Percentiles rank a stretch among this genome's conserved stretches.
Evolutionary conservation across 2,113 vertebrate genomes (phyloP).

Genomic region (Carassius gibelio): DNA sequence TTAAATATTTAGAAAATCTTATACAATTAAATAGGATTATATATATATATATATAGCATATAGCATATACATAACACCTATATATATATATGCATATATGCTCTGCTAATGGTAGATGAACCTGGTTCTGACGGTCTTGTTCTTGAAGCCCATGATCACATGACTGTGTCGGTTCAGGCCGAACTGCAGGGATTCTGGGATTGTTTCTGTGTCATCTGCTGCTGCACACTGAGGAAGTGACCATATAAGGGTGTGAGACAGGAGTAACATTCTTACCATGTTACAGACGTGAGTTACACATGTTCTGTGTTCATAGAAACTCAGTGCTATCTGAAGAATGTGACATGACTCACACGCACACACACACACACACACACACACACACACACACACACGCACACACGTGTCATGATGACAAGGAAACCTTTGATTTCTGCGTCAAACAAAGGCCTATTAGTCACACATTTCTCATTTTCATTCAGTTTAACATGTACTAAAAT

Average conservation of each 20-base stretch:
- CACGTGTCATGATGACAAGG: neutral
- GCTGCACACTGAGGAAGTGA: slow-evolving; percentile 69
- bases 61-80: no score
- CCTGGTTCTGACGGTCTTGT: slow-evolving; percentile 81
- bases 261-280: neutral
- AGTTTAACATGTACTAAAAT: no score
- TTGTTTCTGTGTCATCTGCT: slow-evolving; percentile 62
- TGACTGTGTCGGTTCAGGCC: slow-evolving; percentile 85
- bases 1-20: no score
- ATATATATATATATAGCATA: no score
- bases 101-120: slow-evolving; percentile 51
- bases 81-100: no score
- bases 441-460: neutral
- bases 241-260: slow-evolving; percentile 31
- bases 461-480: no score
- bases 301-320: slow-evolving; percentile 24
- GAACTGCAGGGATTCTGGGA: slow-evolving; percentile 81
- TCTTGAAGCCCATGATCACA: slow-evolving; percentile 82
- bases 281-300: neutral
- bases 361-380: neutral
- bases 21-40: no score
- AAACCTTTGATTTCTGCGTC: no score
- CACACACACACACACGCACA: no score
- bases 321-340: slow-evolving; percentile 38
- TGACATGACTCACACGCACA: neutral